Base-by-base conservation (phyloP, 2,797 vertebrate species). In the Chloroceryle amazona region DNA sequence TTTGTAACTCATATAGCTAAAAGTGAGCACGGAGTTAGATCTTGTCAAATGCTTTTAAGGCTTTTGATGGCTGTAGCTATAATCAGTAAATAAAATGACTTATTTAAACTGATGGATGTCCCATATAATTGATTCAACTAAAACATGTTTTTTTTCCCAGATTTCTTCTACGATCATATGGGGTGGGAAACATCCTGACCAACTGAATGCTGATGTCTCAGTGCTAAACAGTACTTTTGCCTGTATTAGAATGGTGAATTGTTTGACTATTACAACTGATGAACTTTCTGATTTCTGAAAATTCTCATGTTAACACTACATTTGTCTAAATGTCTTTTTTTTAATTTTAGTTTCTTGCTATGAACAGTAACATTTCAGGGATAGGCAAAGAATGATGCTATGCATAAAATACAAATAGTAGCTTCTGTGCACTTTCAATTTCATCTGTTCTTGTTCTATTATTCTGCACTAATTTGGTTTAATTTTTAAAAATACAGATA, bases 351-450 rank as follows among this genome's bases (percentile, higher is more conserved):
- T 91, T 97, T 99, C 98, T 99, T 95, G 94, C 97, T 98, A 98
- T 98, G 98, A 98, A 98, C 97, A 98, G 97, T 98, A 98, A 97
- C 98, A 96, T 98, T 98, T 98, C 98, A 98, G 98, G 98, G 97
- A 96, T 96, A 98, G 98, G 98, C 97, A 80, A 78, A 92, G 61
- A 93, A 96, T 97, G 79, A 81, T 95, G 73, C 88, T 96, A 15
- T 96, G 87, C 89, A 65, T 86, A 29, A 70, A 73, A 58, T 60
- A 61, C 33, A 11, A 61, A n/a, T 72, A 46, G 52, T 14, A 29
- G 35, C 54, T 90, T 84, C 67, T 57, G 79, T 23, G 41, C 79
- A 66, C 66, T 96, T 83, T 47, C 61, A 58, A 47, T 90, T 96
- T 94, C 76, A 57, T 9, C 67, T 68, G 13, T 70, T 93, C 29